Conservation (phyloP, 2,888 invertebrate species). For the Ypsolopha scabrella region DNA sequence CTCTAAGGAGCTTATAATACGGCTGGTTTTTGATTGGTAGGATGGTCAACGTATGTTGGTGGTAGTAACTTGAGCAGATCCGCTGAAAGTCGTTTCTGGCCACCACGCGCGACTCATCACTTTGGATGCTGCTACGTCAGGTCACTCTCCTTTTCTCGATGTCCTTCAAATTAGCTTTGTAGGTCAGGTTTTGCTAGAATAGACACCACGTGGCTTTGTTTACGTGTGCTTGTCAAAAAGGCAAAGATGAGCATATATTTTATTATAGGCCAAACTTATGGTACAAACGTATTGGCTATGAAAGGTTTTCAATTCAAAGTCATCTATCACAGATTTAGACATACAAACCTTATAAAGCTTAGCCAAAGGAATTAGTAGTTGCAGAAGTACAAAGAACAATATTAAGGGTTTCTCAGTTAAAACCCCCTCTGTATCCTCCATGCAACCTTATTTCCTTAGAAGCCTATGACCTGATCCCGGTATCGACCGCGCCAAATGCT, state of each 20-base stretch:
- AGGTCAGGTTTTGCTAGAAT: constrained; percentile 63
- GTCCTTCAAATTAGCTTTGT: constrained; percentile 71
- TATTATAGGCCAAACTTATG: not conserved
- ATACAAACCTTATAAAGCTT: too few species aligned
- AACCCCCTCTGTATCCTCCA: too few species aligned
- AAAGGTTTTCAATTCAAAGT: too few species aligned
- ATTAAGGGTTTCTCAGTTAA: too few species aligned
- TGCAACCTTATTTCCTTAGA: too few species aligned
- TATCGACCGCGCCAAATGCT: too few species aligned
- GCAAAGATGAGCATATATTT: too few species aligned
- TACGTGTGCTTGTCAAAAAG: constrained; percentile 37
- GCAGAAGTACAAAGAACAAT: too few species aligned
- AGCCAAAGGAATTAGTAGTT: too few species aligned
- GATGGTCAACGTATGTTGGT: not conserved
- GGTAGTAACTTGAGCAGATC: not conserved
- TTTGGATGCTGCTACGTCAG: constrained; percentile 67
- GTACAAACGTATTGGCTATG: too few species aligned
- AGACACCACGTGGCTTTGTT: constrained; percentile 60
- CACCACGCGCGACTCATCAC: constrained; percentile 59
- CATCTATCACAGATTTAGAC: too few species aligned
- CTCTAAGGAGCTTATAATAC: not conserved
- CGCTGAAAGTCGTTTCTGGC: constrained; percentile 3
- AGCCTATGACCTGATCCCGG: too few species aligned
- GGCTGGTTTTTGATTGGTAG: not conserved
- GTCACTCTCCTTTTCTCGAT: constrained; percentile 71